phyloP scores from a whole-genome alignment of 2,113 vertebrate genomes.

The Petaurus breviceps region DNA sequence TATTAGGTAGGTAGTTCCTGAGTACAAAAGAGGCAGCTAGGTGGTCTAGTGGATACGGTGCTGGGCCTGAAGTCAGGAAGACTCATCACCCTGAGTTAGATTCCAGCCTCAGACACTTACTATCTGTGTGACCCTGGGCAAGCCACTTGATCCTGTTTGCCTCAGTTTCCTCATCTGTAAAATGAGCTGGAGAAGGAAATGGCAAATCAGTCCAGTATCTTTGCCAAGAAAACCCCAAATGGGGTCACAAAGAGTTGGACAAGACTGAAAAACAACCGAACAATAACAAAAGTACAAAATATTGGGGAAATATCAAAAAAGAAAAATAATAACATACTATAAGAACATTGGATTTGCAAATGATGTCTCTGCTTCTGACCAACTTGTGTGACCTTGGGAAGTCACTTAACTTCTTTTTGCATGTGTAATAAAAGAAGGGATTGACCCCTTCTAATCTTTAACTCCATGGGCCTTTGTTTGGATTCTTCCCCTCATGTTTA shows the following conservation, averaged over 20 bases:
- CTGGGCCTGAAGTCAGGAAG: not conserved
- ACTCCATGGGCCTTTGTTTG: not conserved
- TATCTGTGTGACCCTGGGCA: too few relatives aligned
- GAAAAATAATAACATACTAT: not conserved
- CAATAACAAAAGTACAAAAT: too few relatives aligned
- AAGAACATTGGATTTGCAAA: not conserved
- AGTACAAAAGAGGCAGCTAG: not conserved
- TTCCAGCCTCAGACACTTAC: not conserved
- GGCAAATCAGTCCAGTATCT: too few relatives aligned
- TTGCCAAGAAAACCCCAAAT: too few relatives aligned
- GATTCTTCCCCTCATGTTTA: not conserved
- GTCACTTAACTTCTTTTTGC: not conserved
- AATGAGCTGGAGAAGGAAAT: too few relatives aligned
- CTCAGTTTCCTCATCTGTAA: too few relatives aligned
- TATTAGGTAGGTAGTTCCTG: not conserved
- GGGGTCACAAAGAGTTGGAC: too few relatives aligned
- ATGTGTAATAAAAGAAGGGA: not conserved
- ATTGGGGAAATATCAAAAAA: not conserved
- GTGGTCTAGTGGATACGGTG: not conserved
- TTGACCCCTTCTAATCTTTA: not conserved
- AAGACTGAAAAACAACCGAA: too few relatives aligned
- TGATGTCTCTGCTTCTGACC: not conserved
- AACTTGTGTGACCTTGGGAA: not conserved
- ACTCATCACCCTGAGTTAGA: not conserved
- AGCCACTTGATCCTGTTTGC: too few relatives aligned